These are phyloP conservation scores for Elephantulus edwardii DNA, from an alignment of 2,113 vertebrate species.

Conservation along the genomic window DNA sequence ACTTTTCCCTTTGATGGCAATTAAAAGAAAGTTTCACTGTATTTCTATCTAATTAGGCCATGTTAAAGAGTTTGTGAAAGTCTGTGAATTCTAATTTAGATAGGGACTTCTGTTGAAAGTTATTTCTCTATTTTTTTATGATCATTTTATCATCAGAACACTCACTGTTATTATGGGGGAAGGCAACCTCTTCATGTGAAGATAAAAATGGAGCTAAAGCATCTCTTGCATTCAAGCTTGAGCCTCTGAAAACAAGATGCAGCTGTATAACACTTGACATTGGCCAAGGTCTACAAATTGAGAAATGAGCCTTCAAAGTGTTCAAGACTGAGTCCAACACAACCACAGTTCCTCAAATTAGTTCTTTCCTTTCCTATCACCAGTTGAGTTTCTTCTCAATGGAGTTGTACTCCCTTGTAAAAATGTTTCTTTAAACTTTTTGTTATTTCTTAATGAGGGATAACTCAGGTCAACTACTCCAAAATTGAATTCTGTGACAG, in stretches of 20 bases:
- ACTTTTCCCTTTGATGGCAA: neutral
- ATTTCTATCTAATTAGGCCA: neutral
- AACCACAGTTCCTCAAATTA: neutral
- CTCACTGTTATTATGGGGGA: neutral
- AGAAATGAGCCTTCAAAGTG: neutral
- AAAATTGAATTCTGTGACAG: neutral
- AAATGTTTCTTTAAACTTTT: neutral
- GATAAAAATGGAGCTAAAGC: neutral
- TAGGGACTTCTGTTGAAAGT: neutral
- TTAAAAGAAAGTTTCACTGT: neutral
- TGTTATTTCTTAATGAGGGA: neutral
- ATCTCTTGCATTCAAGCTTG: neutral
- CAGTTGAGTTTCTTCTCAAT: neutral
- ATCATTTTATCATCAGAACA: neutral
- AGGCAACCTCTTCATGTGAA: neutral
- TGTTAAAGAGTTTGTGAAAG: neutral
- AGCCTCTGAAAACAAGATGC: neutral
- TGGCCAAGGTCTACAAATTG: neutral
- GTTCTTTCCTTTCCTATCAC: constrained; percentile 22
- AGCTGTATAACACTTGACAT: neutral
- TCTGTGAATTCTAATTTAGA: neutral
- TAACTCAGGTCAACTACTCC: neutral
- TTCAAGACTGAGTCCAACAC: neutral
- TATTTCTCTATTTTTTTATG: too few species aligned
- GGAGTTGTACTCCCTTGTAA: neutral